Conservation (phyloP, 2,797 vertebrate species). For the Sebastes aleutianus region DNA sequence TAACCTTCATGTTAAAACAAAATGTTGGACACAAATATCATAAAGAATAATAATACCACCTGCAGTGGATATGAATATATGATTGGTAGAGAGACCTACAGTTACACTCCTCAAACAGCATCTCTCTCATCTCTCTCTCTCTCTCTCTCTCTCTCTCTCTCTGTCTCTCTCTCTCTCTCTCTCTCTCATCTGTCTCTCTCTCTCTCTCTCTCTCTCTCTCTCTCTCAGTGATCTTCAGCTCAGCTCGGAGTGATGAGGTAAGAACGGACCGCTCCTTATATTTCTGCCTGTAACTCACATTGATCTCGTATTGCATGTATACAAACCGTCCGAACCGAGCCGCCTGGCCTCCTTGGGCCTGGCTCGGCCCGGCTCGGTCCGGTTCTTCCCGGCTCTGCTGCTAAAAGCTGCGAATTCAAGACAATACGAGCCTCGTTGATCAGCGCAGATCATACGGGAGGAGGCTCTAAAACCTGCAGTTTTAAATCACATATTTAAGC, state of each 20-base stretch:
- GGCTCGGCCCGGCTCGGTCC: background rate
- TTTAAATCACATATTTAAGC: background rate
- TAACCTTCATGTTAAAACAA: no score
- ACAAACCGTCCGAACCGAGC: background rate
- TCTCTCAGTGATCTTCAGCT: slow-evolving; percentile 47
- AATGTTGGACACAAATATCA: no score
- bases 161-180: rapidly evolving
- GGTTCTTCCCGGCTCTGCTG: background rate
- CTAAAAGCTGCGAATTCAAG: background rate
- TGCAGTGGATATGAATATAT: no score
- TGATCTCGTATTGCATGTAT: background rate
- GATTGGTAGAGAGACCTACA: no score
- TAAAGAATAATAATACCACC: no score
- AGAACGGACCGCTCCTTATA: slow-evolving; percentile 24
- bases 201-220: background rate
- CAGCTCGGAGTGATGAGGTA: slow-evolving; percentile 62
- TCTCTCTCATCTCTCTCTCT: background rate
- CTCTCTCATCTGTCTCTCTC: background rate
- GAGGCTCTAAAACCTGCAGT: background rate
- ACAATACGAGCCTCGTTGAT: background rate
- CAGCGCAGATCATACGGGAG: background rate
- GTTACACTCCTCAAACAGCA: no score
- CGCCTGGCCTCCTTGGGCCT: background rate
- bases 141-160: background rate
- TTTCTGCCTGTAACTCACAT: background rate